Base-by-base conservation (phyloP, 2,888 invertebrate species). In the Archips crataeganus region DNA sequence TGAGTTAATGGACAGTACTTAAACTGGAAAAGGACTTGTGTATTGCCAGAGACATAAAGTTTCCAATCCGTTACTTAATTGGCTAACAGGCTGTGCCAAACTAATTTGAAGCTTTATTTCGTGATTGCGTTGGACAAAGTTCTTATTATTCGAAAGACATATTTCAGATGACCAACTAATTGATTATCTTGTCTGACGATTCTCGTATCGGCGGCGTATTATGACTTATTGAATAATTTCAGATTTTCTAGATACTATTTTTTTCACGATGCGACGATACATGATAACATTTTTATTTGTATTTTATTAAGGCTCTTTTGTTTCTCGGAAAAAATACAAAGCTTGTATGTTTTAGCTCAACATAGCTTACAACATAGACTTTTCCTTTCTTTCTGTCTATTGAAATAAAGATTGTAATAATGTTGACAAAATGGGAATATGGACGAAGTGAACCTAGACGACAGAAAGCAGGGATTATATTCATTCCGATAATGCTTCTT, bases 1-100 rank as follows among this genome's bases (percentile, higher is more conserved):
- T 42, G n/a, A 11, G 51, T 63, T 70, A 70, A 63, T 62, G 54
- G 54, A 13, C 36, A 54, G 54, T 63, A 39, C 39, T 1, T 39
- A 59, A 45, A 63, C 32, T 69, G 61, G 49, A 62, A 69, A 51
- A 47, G 23, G 36, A 23, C 42, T 42, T 42, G 15, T 62, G 42
- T 42, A 11, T 62, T 62, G 62, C 10, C 62, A 23, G 36, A 36
- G 62, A 13, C 62, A 10, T 62, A 62, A 62, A 62, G 42, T 62
- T 62, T 62, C 39, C 62, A 61, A 62, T 51, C 60, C 10, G 34
- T 70, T 36, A 54, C 65, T 36, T 63, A 63, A 70, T 70, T 45
- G 42, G 32, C 9, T 42, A 62, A 51, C 61, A 39, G 42, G 13
- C 42, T 70, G 63, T 42, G 54, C 5, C 42, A 34, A 5, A 36